Base-by-base conservation (phyloP, 2,797 vertebrate species). In the Gymnothorax reevesii region DNA sequence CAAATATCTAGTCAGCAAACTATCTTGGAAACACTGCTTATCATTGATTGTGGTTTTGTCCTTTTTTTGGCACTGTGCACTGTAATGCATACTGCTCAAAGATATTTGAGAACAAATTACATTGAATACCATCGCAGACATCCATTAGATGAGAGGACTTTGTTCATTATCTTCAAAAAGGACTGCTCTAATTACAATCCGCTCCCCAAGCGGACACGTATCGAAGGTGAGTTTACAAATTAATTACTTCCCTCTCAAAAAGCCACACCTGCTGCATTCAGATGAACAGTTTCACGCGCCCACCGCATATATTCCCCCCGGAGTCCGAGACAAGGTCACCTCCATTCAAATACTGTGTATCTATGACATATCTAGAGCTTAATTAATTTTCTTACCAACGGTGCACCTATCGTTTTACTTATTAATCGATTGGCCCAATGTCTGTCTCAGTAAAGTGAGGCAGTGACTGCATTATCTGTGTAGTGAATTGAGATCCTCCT, bases 81-180 rank as follows among this genome's bases (percentile, higher is more conserved):
- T 77, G 73, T 49, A 55, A 22, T 55, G 22, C 52, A 54, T 55
- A 80, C 55, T 54, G 20, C n/a, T 54, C 4, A 55, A 80, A 80
- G 77, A 80, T 7, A 80, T 54, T n/a, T 54, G 49, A 52, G 49
- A 54, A 55, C 77, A 80, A 80, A 80, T 54, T n/a, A 80, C 52
- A 80, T 55, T 20, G 0, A 55, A 55, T 80, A 80, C 49, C 49
- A n/a, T 80, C 52, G 22, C 22, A 20, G 77, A 17, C 52, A n/a
- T 55, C 15, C 77, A 55, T n/a, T 22, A 22, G 7, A 54, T 15
- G 7, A 54, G 77, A 9, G 10, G 49, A 52, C 77, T 80, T 55
- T 80, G 77, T 80, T 80, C 77, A 80, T 80, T 80, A 80, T 54
- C 49, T 80, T 80, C 49, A 49, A n/a, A 55, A 80, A 80, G 77